Evolutionary conservation across 2,888 invertebrate species (phyloP).

Genomic region (Ctena decussata): DNA sequence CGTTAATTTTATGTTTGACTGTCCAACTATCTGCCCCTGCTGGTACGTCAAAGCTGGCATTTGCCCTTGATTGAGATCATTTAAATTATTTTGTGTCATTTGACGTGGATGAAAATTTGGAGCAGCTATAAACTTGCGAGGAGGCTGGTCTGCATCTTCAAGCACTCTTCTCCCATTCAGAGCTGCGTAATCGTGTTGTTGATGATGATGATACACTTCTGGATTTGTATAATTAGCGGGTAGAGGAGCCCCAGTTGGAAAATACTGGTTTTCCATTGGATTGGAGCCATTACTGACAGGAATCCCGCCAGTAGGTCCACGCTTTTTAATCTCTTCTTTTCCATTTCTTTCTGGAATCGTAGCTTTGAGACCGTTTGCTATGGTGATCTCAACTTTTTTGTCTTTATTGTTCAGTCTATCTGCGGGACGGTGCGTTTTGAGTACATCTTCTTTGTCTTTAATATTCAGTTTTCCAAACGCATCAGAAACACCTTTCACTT

Average conservation of each 20-base stretch:
- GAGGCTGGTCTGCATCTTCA: neutral
- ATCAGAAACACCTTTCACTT: no score
- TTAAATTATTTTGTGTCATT: neutral
- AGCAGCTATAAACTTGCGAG: neutral
- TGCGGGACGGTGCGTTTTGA: no score
- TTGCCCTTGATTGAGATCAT: neutral
- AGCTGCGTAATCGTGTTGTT: neutral
- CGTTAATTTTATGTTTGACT: neutral
- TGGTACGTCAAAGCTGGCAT: neutral
- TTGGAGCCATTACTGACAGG: neutral
- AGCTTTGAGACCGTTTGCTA: no score
- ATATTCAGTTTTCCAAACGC: no score
- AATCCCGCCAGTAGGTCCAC: slow-evolving; percentile 37
- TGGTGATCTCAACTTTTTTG: no score
- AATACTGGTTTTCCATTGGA: neutral
- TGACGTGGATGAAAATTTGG: neutral
- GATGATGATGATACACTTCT: slow-evolving; percentile 10
- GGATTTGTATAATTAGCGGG: neutral
- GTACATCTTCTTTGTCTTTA: no score
- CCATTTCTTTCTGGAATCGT: neutral
- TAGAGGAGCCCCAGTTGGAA: neutral
- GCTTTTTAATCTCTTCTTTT: neutral
- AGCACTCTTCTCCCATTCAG: slow-evolving; percentile 1
- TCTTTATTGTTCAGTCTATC: no score
- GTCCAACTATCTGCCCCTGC: neutral